Conservation (phyloP, 2,113 vertebrate genomes). For the Dissostichus mawsoni region DNA sequence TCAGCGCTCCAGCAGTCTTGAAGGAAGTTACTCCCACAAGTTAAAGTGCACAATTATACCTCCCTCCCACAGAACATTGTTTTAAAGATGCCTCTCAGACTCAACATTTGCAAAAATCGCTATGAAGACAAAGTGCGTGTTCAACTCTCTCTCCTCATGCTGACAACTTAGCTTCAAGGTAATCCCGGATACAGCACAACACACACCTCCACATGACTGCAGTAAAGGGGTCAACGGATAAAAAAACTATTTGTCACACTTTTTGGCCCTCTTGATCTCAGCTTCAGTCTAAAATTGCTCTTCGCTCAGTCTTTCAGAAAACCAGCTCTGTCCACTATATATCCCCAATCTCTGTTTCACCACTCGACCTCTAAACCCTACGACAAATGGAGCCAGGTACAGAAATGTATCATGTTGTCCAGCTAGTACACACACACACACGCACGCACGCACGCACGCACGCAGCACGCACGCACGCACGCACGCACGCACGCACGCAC, state of each 20-base stretch:
- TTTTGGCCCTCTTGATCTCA: conserved; percentile 41
- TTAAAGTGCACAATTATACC: background rate
- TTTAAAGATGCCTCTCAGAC: background rate
- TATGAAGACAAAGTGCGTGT: no score
- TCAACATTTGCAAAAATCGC: no score
- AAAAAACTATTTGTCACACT: conserved; percentile 60
- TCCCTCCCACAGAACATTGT: background rate
- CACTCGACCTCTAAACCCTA: conserved; percentile 27
- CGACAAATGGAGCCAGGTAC: background rate
- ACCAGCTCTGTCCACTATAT: conserved; percentile 8
- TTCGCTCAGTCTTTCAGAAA: background rate
- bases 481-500: background rate
- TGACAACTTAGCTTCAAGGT: background rate
- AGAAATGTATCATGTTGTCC: conserved; percentile 36
- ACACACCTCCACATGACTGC: conserved; percentile 21
- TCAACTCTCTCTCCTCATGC: background rate
- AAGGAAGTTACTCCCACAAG: background rate
- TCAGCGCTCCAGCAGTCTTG: background rate
- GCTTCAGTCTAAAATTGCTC: background rate
- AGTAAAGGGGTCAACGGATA: conserved; percentile 59
- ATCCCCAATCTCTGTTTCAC: background rate
- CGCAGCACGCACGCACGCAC: no score
- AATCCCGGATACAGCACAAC: conserved; percentile 12
- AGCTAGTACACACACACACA: background rate
- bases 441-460: no score